Evolutionary conservation across 2,113 vertebrate species (phyloP).

Genomic region (Oncorhynchus masou): DNA sequence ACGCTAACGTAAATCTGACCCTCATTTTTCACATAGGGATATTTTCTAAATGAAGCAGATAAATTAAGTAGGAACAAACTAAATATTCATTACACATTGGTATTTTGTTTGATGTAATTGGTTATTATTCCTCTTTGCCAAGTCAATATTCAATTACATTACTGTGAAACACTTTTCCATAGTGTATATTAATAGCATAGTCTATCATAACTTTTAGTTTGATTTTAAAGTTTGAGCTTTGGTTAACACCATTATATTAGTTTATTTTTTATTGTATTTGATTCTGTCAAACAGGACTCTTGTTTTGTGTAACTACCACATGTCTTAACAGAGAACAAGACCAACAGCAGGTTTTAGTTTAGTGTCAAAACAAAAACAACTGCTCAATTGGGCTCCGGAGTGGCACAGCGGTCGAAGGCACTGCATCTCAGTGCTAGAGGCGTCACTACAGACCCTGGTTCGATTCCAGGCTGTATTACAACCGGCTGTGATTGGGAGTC

Average conservation of each 20-base stretch:
- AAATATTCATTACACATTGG: not conserved
- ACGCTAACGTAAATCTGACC: not conserved
- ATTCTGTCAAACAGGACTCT: not conserved
- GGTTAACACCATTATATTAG: not conserved
- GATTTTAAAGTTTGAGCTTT: not conserved
- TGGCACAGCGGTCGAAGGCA: too few relatives aligned
- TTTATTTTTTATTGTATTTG: not conserved
- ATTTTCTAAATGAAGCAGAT: not conserved
- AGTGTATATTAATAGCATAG: too few relatives aligned
- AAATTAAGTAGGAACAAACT: not conserved
- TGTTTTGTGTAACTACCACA: not conserved
- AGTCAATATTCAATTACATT: not conserved
- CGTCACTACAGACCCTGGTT: too few relatives aligned
- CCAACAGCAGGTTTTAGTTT: not conserved
- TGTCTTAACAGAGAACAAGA: too few relatives aligned
- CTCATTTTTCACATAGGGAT: not conserved
- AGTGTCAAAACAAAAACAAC: not conserved
- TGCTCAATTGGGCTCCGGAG: not conserved
- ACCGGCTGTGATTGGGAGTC: too few relatives aligned
- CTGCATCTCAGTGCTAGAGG: too few relatives aligned
- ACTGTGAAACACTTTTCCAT: too few relatives aligned
- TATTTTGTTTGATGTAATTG: not conserved
- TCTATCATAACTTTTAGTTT: not conserved
- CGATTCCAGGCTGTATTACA: too few relatives aligned
- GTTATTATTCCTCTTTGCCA: not conserved